Evolutionary conservation across 2,888 invertebrate species (phyloP).

Genomic region (Melipona beecheii): DNA sequence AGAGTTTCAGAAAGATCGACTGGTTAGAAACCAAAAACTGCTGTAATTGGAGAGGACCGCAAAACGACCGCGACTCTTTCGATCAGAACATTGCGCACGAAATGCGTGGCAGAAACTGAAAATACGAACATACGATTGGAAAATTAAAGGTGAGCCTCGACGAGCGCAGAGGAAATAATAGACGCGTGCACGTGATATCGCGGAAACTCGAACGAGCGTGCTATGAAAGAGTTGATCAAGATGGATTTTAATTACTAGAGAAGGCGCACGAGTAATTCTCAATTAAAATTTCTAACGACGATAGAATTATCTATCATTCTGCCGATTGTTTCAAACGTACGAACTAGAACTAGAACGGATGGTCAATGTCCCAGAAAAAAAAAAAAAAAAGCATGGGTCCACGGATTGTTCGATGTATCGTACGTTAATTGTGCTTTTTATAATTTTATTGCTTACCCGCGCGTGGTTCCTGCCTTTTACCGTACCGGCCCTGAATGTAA

Average conservation of each 20-base stretch:
- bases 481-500: constrained; percentile 74
- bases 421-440: neutral
- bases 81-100: constrained; percentile 25
- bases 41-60: constrained; percentile 51
- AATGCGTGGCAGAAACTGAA: neutral
- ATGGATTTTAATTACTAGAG: neutral
- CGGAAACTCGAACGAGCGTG: neutral
- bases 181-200: neutral
- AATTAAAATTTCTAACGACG: neutral
- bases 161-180: neutral
- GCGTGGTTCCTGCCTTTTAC: constrained; percentile 73
- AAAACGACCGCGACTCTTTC: constrained; percentile 23
- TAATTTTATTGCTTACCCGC: constrained; percentile 62
- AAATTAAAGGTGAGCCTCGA: constrained; percentile 25
- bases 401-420: rapidly evolving
- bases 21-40: constrained; percentile 53
- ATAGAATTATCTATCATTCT: too few relatives aligned
- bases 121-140: neutral
- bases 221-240: neutral
- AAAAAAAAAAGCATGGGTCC: neutral
- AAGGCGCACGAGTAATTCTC: neutral
- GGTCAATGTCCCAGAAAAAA: neutral
- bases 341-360: neutral
- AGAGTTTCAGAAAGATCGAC: neutral
- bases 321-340: too few relatives aligned